These are phyloP conservation scores for Brachyrhaphis roseni DNA, from an alignment of 2,797 vertebrate genomes.

Conservation along the genomic window DNA sequence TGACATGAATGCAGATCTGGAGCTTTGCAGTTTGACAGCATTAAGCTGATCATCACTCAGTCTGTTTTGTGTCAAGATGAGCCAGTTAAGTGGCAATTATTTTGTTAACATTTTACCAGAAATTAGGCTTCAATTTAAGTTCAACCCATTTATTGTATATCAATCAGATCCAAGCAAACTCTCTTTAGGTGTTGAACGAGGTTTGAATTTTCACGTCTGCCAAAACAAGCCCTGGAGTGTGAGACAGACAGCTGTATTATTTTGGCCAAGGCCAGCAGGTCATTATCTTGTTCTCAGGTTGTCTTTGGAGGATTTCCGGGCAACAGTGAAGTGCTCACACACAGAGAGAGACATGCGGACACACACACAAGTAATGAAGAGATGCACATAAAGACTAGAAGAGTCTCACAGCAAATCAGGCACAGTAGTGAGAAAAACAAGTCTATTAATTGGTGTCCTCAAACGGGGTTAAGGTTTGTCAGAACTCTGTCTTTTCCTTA, in stretches of 20 bases:
- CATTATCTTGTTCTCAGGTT: constrained; percentile 52
- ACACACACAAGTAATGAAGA: constrained; percentile 8
- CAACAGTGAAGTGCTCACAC: constrained; percentile 7
- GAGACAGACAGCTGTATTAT: constrained; percentile 33
- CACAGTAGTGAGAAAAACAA: background rate
- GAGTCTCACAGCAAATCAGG: background rate
- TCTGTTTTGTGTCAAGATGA: constrained; percentile 11
- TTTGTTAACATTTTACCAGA: constrained; percentile 1
- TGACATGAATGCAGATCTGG: constrained; percentile 42
- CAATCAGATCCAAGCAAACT: background rate
- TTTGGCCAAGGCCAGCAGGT: constrained; percentile 29
- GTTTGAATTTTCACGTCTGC: constrained; percentile 29
- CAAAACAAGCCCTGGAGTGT: background rate
- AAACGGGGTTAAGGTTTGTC: background rate
- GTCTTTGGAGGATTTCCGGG: constrained; percentile 38
- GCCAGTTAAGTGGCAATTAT: too few species aligned
- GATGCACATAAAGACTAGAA: constrained; percentile 4
- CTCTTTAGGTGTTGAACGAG: constrained; percentile 7
- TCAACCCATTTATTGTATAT: constrained; percentile 12
- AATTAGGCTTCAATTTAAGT: constrained; percentile 6
- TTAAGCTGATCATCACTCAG: background rate
- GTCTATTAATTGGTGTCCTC: background rate
- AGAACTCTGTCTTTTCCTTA: too few species aligned
- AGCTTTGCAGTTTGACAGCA: constrained; percentile 17
- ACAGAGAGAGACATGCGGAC: background rate